phyloP scores from a whole-genome alignment of 2,113 vertebrate genomes.

The Connochaetes taurinus region DNA sequence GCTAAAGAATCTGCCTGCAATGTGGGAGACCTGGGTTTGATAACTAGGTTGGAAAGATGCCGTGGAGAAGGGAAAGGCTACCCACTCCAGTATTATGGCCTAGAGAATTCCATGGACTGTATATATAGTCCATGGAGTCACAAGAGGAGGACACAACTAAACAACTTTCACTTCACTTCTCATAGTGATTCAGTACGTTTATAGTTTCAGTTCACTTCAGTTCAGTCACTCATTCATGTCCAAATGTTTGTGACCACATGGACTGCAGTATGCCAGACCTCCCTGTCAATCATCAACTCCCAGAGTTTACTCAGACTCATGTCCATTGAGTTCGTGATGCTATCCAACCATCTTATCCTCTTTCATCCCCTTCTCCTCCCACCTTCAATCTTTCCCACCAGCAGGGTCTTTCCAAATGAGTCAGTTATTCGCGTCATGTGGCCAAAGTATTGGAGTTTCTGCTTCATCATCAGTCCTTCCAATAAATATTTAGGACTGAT shows the following conservation, averaged over 20 bases:
- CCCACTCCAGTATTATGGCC: background rate
- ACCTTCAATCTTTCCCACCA: background rate
- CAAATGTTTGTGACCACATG: background rate
- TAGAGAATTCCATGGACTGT: background rate
- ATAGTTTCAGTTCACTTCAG: background rate
- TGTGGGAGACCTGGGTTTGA: background rate
- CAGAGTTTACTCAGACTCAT: background rate
- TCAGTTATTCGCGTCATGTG: accelerated
- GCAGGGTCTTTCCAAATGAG: background rate
- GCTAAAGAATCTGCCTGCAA: background rate
- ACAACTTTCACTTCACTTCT: background rate
- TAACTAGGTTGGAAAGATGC: background rate
- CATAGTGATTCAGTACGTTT: background rate
- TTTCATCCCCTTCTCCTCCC: background rate
- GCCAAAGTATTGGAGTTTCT: background rate
- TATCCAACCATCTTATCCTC: background rate
- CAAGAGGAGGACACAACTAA: background rate
- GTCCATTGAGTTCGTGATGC: background rate
- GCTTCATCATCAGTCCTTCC: background rate
- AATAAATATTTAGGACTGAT: background rate
- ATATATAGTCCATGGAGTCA: background rate
- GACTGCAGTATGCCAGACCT: background rate
- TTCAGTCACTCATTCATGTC: background rate
- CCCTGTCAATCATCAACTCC: background rate
- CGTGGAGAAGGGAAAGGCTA: background rate